Percentiles rank a stretch among this genome's conserved stretches.
Evolutionary conservation across 2,113 vertebrate genomes (phyloP).

Genomic region (Aythya baeri): DNA sequence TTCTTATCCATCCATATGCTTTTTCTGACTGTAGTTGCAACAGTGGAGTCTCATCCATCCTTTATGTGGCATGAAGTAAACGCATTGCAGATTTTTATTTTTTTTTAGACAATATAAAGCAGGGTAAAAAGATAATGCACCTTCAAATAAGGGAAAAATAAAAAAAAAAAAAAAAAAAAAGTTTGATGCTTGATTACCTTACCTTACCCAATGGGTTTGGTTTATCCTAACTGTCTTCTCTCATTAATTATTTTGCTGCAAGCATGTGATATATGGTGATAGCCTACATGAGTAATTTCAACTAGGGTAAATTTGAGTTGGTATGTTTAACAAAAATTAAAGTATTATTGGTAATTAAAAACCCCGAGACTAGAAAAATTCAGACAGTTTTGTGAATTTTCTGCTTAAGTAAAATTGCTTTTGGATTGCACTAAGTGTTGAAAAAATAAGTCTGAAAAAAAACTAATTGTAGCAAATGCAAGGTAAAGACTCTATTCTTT

Average conservation of each 20-base stretch:
- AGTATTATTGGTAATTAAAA: background rate
- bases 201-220: background rate
- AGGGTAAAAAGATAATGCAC: background rate
- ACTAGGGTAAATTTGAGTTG: background rate
- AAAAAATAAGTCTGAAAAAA: background rate
- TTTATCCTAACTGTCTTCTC: background rate
- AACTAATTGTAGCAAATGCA: background rate
- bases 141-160: background rate
- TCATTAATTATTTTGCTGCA: background rate
- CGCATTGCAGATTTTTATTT: background rate
- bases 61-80: background rate
- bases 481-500: background rate
- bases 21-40: background rate
- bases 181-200: background rate
- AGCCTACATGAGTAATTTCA: background rate
- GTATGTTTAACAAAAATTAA: background rate
- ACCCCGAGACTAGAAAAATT: background rate
- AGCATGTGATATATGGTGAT: background rate
- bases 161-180: background rate
- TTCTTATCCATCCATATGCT: background rate
- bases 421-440: background rate
- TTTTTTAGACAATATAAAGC: background rate
- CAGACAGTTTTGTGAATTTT: background rate
- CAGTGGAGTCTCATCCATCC: background rate
- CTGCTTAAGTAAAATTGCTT: background rate